Conservation (phyloP, 92 coral and sea anemone species). For the Palythoa caribaeorum region DNA sequence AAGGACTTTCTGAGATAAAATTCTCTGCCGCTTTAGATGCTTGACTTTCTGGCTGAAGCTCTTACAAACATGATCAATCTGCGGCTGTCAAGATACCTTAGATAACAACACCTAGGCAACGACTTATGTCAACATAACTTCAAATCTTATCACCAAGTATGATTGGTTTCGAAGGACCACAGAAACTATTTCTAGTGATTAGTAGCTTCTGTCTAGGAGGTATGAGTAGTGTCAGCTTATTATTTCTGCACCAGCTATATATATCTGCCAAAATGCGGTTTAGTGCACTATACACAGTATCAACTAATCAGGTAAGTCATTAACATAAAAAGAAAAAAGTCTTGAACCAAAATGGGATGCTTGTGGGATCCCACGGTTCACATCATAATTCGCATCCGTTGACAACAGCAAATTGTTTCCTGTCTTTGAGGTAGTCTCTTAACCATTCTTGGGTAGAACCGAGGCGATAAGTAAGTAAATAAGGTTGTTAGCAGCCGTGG, state of each 20-base stretch:
- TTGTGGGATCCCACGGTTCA: constrained; percentile 59
- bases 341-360: constrained; percentile 70
- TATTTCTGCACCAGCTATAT: constrained; percentile 56
- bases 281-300: constrained; percentile 54
- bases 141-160: constrained; percentile 47
- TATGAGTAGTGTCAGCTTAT: constrained; percentile 57
- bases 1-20: constrained; percentile 38
- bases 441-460: constrained; percentile 17
- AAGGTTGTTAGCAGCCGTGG: no score
- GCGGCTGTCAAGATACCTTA: constrained; percentile 56
- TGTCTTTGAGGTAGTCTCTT: constrained; percentile 36
- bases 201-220: constrained; percentile 62
- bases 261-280: constrained; percentile 48
- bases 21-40: constrained; percentile 35
- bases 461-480: no score
- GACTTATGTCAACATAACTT: background rate
- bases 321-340: constrained; percentile 55
- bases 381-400: constrained; percentile 51
- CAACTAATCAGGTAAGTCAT: constrained; percentile 47
- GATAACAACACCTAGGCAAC: constrained; percentile 53
- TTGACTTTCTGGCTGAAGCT: constrained; percentile 54
- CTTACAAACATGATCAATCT: background rate
- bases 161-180: constrained; percentile 47
- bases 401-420: constrained; percentile 45
- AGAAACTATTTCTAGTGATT: constrained; percentile 43